Conservation (phyloP, 1,140 invertebrate species). For the Drosophila sechellia region DNA sequence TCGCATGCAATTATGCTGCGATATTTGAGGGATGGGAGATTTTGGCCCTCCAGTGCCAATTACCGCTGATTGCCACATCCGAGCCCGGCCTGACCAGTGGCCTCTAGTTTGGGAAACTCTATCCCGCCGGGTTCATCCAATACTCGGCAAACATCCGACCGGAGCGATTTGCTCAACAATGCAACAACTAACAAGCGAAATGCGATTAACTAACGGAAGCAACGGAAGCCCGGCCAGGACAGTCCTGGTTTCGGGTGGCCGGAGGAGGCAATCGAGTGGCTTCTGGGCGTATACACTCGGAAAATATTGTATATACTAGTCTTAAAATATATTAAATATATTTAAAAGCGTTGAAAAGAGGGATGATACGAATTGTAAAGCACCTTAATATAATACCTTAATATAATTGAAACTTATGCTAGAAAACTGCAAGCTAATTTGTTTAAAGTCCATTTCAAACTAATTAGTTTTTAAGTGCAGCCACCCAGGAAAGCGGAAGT, state of each 20-base stretch:
- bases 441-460: too few species aligned
- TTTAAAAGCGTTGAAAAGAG: too few species aligned
- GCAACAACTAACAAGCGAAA: constrained; percentile 59
- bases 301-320: background rate
- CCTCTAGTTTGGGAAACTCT: constrained; percentile 21
- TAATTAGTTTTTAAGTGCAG: background rate
- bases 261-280: constrained; percentile 4
- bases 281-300: constrained; percentile 7
- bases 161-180: constrained; percentile 58
- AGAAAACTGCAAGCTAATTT: too few species aligned
- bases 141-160: constrained; percentile 50
- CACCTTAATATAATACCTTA: too few species aligned
- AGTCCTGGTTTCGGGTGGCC: background rate
- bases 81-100: constrained; percentile 1
- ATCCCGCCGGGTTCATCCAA: constrained; percentile 28
- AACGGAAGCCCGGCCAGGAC: constrained; percentile 18
- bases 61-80: constrained; percentile 44
- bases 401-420: too few species aligned
- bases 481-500: constrained; percentile 15
- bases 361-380: too few species aligned
- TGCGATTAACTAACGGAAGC: constrained; percentile 69
- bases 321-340: too few species aligned
- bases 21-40: constrained; percentile 12
- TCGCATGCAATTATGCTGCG: constrained; percentile 27
- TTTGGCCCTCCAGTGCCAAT: constrained; percentile 32